These are phyloP conservation scores for Pipistrellus kuhlii DNA, from an alignment of 2,797 vertebrate genomes.

Conservation along the genomic window DNA sequence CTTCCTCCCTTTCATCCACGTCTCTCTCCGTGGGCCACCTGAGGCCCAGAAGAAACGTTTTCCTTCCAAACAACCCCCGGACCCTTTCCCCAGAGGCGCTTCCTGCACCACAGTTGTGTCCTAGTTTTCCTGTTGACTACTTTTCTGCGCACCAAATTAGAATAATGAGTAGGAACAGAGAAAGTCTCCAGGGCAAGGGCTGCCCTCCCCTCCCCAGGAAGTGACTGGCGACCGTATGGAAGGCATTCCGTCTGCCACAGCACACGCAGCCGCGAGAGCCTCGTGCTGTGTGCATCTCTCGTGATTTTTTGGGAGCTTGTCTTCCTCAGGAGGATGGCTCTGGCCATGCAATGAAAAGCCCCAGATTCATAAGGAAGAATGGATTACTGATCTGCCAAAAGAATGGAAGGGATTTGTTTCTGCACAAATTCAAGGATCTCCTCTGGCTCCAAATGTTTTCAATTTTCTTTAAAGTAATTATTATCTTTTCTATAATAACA, in stretches of 20 bases:
- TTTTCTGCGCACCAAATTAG: background rate
- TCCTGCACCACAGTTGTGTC: background rate
- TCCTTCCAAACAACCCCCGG: background rate
- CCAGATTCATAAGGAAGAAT: constrained; percentile 1
- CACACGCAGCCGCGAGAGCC: background rate
- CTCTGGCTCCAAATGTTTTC: background rate
- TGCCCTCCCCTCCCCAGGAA: background rate
- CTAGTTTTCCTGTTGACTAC: background rate
- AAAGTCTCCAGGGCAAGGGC: background rate
- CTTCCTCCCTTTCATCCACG: background rate
- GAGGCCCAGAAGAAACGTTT: background rate
- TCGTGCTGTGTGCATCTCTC: background rate
- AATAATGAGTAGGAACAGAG: background rate
- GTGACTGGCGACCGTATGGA: background rate
- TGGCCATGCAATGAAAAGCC: background rate
- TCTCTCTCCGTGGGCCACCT: background rate
- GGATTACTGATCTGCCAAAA: background rate
- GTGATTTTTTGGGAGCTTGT: background rate
- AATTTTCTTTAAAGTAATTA: constrained; percentile 50
- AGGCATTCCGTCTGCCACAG: background rate
- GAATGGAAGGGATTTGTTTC: background rate
- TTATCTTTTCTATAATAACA: constrained; percentile 37
- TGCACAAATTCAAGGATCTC: constrained; percentile 23
- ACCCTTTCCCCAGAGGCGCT: background rate
- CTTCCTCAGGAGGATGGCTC: background rate